phyloP scores from a whole-genome alignment of 2,113 vertebrate genomes.

The Anarrhichthys ocellatus region DNA sequence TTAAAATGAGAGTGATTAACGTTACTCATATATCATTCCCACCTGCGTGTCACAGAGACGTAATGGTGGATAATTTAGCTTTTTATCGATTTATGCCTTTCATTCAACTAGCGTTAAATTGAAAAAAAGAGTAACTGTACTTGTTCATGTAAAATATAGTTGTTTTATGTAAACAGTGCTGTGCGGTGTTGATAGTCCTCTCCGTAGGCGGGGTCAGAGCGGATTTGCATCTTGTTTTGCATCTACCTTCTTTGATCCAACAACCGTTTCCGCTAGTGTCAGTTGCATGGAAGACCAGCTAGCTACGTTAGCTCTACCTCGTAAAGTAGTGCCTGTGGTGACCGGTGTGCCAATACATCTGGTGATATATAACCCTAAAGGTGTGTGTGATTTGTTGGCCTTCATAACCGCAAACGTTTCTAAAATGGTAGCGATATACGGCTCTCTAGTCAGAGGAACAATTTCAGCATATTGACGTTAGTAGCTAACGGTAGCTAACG shows the following conservation, averaged over 20 bases:
- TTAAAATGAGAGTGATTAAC: not conserved
- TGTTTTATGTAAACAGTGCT: not conserved
- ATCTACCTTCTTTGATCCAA: not conserved
- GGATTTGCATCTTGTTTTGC: not conserved
- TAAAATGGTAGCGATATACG: not conserved
- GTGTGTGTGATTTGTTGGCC: slow-evolving; percentile 18
- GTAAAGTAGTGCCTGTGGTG: not conserved
- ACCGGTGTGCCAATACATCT: slow-evolving; percentile 5
- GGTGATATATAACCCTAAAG: not conserved
- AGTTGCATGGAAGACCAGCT: slow-evolving; percentile 14
- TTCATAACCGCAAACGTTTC: not conserved
- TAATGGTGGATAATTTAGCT: not conserved
- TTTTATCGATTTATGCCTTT: not conserved
- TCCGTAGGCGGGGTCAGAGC: not conserved
- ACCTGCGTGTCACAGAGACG: no score
- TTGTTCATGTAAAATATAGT: not conserved
- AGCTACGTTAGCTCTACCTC: slow-evolving; percentile 14
- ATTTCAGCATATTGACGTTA: not conserved
- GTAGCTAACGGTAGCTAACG: slow-evolving; percentile 44
- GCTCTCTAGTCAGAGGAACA: not conserved
- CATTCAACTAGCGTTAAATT: not conserved
- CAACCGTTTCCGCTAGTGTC: slow-evolving; percentile 24
- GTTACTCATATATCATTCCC: no score
- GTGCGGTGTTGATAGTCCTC: not conserved
- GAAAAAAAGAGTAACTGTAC: not conserved